These are phyloP conservation scores for Myiotriccus ornatus DNA, from an alignment of 2,797 vertebrate species.

Conservation along the genomic window DNA sequence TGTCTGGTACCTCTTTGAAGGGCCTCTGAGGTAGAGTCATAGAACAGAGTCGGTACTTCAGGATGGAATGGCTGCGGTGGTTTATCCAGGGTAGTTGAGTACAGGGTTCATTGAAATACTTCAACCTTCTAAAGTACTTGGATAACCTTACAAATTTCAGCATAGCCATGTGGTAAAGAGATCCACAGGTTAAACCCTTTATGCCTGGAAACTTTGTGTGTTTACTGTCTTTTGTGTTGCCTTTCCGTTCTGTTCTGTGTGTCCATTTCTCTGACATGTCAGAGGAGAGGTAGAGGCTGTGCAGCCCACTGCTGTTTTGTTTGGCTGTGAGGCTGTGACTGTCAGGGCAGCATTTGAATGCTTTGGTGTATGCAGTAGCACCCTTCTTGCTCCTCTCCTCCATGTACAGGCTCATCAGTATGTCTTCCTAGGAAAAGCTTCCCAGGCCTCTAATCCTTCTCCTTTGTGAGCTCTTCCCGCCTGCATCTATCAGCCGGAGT, in stretches of 20 bases:
- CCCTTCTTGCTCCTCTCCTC: neutral
- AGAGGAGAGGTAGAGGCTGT: neutral
- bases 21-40: neutral
- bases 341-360: neutral
- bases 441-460: neutral
- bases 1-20: neutral
- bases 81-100: neutral
- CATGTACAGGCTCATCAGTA: neutral
- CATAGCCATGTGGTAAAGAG: neutral
- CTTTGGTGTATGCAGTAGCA: neutral
- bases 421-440: neutral
- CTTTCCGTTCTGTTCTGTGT: neutral
- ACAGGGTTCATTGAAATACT: neutral
- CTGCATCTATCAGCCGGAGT: neutral
- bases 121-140: neutral
- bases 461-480: neutral
- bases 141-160: neutral
- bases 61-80: neutral
- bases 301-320: neutral
- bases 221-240: neutral
- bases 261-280: accelerated
- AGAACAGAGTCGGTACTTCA: neutral
- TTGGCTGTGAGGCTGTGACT: neutral
- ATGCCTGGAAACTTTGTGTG: neutral
- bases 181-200: conserved; percentile 10